A percentile compares a stretch with the other conserved stretches of the same genome.
Conservation (phyloP, 2,113 vertebrate species). For the Argyrosomus japonicus region DNA sequence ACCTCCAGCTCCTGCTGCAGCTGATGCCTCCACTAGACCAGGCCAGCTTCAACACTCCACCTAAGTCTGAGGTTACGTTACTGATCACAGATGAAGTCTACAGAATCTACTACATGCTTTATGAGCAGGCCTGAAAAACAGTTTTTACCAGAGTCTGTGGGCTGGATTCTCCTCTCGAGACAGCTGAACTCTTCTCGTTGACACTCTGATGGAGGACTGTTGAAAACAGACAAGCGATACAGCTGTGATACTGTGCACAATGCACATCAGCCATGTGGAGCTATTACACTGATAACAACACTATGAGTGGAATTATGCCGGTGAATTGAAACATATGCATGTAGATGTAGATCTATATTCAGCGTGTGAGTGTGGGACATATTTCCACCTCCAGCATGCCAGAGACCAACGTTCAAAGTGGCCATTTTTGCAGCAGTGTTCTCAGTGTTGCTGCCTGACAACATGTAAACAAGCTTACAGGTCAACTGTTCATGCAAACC, state of each 20-base stretch:
- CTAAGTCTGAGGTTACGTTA: neutral
- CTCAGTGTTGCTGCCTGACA: no score
- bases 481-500: no score
- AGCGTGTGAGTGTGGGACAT: neutral
- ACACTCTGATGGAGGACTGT: constrained; percentile 85
- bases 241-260: neutral
- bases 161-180: constrained; percentile 84
- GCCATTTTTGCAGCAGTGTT: no score
- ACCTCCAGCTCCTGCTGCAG: neutral
- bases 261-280: neutral
- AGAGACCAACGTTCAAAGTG: no score
- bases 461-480: no score
- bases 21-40: neutral
- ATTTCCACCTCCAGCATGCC: neutral
- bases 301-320: neutral
- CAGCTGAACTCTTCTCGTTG: constrained; percentile 84
- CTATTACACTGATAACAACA: neutral
- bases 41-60: neutral
- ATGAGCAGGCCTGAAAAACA: neutral
- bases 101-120: neutral
- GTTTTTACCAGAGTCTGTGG: constrained; percentile 56
- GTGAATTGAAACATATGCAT: neutral
- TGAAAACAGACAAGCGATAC: constrained; percentile 33
- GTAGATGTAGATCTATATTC: neutral
- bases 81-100: no score